Conservation (phyloP, 2,888 invertebrate species). For the Drosophila mulleri region DNA sequence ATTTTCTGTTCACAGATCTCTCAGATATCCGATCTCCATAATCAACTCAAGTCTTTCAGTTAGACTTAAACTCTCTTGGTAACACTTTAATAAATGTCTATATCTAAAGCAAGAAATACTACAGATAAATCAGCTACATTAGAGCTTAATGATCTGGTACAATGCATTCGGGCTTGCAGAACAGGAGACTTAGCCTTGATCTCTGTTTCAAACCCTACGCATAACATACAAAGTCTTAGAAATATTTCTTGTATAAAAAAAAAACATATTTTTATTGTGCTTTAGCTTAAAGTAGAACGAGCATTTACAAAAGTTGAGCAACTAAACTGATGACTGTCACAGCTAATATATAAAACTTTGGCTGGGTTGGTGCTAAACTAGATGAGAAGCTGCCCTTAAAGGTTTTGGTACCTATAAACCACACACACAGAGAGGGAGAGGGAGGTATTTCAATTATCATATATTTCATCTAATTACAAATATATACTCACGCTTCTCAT, state of each 20-base stretch:
- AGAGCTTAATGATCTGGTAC: no score
- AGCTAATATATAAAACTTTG: constrained; percentile 59
- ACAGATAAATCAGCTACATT: background rate
- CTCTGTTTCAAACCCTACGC: no score
- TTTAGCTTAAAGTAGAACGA: background rate
- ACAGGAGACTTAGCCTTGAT: no score
- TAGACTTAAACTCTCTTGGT: no score
- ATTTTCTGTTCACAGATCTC: background rate
- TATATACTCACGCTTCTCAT: constrained; percentile 87
- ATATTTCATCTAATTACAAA: background rate
- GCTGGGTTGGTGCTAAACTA: constrained; percentile 48
- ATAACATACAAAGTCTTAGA: background rate
- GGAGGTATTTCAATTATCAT: background rate
- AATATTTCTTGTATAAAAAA: background rate
- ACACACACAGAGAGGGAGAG: background rate
- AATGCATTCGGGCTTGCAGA: no score
- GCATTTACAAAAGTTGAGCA: constrained; percentile 29
- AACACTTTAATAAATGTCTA: background rate
- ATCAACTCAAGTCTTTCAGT: background rate
- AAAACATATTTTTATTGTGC: constrained; percentile 1
- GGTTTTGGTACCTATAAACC: constrained; percentile 67
- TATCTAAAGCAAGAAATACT: background rate
- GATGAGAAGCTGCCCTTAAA: constrained; percentile 60
- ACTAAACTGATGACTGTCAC: constrained; percentile 60
- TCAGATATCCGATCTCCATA: background rate